Conservation (phyloP, 2,113 vertebrate species). For the Balaeniceps rex region DNA sequence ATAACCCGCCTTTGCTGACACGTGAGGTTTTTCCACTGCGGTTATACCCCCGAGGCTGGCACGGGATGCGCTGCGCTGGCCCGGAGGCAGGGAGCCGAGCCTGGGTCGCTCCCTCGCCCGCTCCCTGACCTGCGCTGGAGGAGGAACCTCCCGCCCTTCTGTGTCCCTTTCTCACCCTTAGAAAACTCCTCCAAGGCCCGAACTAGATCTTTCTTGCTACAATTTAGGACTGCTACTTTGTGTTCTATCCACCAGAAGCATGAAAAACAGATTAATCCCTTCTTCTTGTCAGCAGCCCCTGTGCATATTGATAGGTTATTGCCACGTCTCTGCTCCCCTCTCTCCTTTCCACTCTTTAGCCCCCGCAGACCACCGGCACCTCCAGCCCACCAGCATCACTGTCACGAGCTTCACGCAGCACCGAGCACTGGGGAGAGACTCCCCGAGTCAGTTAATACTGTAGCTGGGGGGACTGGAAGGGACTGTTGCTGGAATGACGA, state of each 20-base stretch:
- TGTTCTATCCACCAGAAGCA: background rate
- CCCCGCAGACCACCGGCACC: too few relatives aligned
- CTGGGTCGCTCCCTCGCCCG: background rate
- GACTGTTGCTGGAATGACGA: background rate
- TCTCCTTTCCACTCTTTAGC: background rate
- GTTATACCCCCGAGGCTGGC: background rate
- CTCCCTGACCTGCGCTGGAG: fast-evolving
- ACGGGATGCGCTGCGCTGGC: fast-evolving
- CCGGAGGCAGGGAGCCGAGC: background rate
- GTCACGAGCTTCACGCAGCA: background rate
- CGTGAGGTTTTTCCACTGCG: background rate
- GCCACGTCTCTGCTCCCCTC: too few relatives aligned
- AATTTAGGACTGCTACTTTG: background rate
- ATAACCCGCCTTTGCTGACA: too few relatives aligned
- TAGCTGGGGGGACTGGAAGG: background rate
- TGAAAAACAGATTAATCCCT: background rate
- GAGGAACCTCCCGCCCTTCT: background rate
- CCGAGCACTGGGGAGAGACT: background rate
- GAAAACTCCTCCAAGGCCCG: background rate
- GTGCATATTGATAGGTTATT: background rate
- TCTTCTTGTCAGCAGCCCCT: background rate
- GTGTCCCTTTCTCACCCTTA: background rate
- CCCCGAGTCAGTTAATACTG: background rate
- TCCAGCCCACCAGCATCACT: background rate
- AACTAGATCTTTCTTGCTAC: background rate